Evolutionary conservation across 2,113 vertebrate species (phyloP).

Genomic region (Microcebus jonahi): DNA sequence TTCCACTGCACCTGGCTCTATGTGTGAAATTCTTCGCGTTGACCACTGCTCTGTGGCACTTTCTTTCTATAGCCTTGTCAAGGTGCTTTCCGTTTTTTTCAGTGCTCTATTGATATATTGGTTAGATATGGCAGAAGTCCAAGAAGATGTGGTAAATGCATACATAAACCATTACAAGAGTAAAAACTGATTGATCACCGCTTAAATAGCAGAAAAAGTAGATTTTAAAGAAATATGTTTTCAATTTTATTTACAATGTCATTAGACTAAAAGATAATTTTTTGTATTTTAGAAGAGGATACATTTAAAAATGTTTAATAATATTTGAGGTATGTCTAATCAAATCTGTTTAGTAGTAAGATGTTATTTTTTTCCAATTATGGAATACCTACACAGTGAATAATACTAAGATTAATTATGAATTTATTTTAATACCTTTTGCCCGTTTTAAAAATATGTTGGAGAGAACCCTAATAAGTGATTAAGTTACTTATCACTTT

Average conservation of each 20-base stretch:
- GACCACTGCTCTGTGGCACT: constrained; percentile 53
- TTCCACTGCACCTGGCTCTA: constrained; percentile 61
- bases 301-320: not conserved
- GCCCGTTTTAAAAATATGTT: not conserved
- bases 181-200: constrained; percentile 48
- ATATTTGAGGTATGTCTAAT: not conserved
- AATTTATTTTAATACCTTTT: not conserved
- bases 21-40: constrained; percentile 27
- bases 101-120: constrained; percentile 66
- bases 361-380: not conserved
- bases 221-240: not conserved
- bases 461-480: not conserved
- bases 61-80: constrained; percentile 69
- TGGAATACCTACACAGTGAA: not conserved
- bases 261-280: not conserved
- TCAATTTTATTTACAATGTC: not conserved
- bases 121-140: constrained; percentile 70
- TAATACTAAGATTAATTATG: not conserved
- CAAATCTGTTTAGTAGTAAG: not conserved
- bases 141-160: constrained; percentile 64
- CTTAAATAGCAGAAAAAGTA: not conserved
- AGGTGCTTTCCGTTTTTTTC: constrained; percentile 75
- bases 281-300: not conserved
- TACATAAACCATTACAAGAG: constrained; percentile 4
- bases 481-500: not conserved